Evolutionary conservation across 92 coral and sea anemone genomes (phyloP).

Genomic region (Paragorgia papillata): DNA sequence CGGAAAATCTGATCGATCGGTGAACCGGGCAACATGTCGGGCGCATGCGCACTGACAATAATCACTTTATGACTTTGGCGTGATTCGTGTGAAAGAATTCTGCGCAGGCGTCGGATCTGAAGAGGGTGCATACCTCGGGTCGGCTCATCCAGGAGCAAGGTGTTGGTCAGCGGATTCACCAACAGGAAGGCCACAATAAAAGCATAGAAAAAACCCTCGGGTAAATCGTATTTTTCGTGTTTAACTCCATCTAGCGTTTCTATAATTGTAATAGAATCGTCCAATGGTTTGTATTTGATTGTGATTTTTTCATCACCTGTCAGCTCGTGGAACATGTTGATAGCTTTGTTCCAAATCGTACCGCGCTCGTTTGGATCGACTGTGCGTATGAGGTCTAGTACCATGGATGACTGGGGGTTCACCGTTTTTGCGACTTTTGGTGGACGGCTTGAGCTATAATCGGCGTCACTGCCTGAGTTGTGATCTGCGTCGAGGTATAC

Average conservation of each 20-base stretch:
- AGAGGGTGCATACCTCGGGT: constrained; percentile 90
- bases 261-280: too few species aligned
- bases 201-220: constrained; percentile 80
- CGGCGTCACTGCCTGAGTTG: too few species aligned
- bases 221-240: constrained; percentile 40
- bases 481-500: too few species aligned
- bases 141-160: constrained; percentile 74
- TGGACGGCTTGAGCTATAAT: too few species aligned
- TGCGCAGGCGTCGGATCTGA: constrained; percentile 73
- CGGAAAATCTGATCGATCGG: constrained; percentile 74
- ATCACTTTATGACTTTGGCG: constrained; percentile 67
- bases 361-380: too few species aligned
- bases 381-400: too few species aligned
- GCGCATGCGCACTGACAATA: constrained; percentile 70
- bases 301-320: constrained; percentile 66
- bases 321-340: constrained; percentile 64
- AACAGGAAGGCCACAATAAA: constrained; percentile 73
- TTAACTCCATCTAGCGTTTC: too few species aligned
- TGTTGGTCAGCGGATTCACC: constrained; percentile 64
- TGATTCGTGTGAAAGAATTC: constrained; percentile 80
- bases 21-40: constrained; percentile 74
- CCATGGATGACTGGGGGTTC: too few species aligned
- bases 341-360: too few species aligned
- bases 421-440: too few species aligned
- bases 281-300: too few species aligned